These are phyloP conservation scores for Suricata suricatta DNA, from an alignment of 2,113 vertebrate species.

Conservation along the genomic window DNA sequence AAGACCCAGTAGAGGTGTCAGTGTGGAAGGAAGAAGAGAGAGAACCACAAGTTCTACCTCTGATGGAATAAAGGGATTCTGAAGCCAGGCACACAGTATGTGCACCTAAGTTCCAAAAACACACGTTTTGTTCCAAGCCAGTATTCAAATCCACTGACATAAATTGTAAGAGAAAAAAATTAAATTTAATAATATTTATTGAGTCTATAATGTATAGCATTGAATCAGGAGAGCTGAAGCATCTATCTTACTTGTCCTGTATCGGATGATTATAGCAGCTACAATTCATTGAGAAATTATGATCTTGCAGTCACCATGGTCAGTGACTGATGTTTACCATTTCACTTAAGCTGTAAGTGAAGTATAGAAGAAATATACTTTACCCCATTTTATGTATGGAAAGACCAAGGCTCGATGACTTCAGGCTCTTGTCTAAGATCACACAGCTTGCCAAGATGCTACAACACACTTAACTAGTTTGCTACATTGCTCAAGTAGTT, in stretches of 20 bases:
- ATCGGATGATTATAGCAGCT: background rate
- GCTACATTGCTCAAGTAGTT: background rate
- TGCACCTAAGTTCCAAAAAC: background rate
- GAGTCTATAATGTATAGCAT: background rate
- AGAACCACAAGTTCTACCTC: background rate
- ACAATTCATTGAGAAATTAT: background rate
- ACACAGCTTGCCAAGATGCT: background rate
- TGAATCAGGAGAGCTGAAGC: background rate
- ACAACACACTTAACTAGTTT: background rate
- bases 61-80: background rate
- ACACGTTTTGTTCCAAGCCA: background rate
- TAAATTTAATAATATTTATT: background rate
- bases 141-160: background rate
- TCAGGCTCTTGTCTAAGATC: background rate
- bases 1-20: background rate
- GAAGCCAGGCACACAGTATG: background rate
- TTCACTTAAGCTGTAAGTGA: conserved; percentile 35
- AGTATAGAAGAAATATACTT: background rate
- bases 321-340: background rate
- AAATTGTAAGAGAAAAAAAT: background rate
- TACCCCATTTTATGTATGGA: background rate
- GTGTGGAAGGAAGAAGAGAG: background rate
- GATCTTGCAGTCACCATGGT: background rate
- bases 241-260: background rate
- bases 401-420: background rate